phyloP scores from a whole-genome alignment of 2,888 invertebrate genomes.

The Drosophila maculinotata region DNA sequence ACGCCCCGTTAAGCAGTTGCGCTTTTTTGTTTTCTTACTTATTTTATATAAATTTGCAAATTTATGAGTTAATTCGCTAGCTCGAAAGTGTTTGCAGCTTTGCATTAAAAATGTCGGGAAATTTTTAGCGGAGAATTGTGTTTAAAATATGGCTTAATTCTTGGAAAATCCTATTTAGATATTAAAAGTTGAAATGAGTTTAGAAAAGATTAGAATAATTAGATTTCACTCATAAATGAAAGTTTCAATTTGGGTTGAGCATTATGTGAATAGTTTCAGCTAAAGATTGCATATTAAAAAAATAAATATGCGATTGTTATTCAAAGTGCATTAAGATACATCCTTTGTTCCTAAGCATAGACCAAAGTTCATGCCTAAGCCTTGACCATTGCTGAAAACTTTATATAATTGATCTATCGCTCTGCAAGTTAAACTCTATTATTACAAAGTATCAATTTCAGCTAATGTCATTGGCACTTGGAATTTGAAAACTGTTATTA shows the following conservation, averaged over 20 bases:
- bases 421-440: not conserved
- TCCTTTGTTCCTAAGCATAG: no score
- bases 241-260: not conserved
- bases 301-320: no score
- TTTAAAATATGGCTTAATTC: not conserved
- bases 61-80: constrained; percentile 19
- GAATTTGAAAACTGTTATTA: not conserved
- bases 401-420: not conserved
- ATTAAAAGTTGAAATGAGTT: not conserved
- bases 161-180: not conserved
- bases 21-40: constrained; percentile 1
- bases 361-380: no score
- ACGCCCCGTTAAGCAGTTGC: constrained; percentile 45
- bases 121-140: not conserved
- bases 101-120: constrained; percentile 6
- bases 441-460: not conserved
- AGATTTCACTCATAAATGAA: no score
- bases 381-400: no score
- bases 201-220: no score
- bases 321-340: no score
- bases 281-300: no score
- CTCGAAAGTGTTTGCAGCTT: constrained; percentile 1
- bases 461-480: constrained; percentile 4
- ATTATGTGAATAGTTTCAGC: no score
- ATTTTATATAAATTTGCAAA: constrained; percentile 1